phyloP scores from a whole-genome alignment of 2,113 vertebrate species.

The Limnothrissa miodon region DNA sequence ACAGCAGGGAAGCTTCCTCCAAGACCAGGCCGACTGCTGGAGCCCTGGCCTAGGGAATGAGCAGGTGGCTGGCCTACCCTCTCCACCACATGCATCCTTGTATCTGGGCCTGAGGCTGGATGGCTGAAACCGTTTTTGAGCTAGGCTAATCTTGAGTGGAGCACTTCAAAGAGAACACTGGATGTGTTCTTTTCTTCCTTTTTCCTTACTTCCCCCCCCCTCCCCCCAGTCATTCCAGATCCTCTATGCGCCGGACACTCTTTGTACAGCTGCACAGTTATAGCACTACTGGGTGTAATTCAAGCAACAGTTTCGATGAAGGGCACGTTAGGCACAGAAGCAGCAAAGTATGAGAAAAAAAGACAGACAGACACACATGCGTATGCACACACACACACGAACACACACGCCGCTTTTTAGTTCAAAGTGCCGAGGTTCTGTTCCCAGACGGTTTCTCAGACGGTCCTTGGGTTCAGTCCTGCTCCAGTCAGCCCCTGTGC shows the following conservation, averaged over 20 bases:
- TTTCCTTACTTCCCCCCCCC: not conserved
- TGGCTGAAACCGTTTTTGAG: not conserved
- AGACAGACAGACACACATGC: not conserved
- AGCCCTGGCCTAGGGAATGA: not conserved
- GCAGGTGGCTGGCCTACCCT: not conserved
- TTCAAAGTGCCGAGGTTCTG: conserved; percentile 7
- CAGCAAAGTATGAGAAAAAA: not conserved
- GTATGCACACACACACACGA: not conserved
- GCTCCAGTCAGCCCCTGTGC: conserved; percentile 38
- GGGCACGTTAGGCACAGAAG: not conserved
- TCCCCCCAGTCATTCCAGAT: not conserved
- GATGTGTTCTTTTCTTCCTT: not conserved
- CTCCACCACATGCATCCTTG: not conserved
- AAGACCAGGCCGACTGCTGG: not conserved
- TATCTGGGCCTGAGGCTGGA: not conserved
- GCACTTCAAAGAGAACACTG: not conserved
- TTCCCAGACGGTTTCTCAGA: not conserved
- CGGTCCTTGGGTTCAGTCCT: conserved; percentile 18
- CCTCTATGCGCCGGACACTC: not conserved
- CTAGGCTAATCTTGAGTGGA: not conserved
- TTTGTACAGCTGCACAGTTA: not conserved
- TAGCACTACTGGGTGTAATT: not conserved
- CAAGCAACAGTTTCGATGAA: not conserved
- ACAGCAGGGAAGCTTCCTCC: not conserved
- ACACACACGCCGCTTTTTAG: not conserved